These are phyloP conservation scores for Aegotheles bennettii DNA, from an alignment of 2,113 vertebrate species.

Conservation along the genomic window DNA sequence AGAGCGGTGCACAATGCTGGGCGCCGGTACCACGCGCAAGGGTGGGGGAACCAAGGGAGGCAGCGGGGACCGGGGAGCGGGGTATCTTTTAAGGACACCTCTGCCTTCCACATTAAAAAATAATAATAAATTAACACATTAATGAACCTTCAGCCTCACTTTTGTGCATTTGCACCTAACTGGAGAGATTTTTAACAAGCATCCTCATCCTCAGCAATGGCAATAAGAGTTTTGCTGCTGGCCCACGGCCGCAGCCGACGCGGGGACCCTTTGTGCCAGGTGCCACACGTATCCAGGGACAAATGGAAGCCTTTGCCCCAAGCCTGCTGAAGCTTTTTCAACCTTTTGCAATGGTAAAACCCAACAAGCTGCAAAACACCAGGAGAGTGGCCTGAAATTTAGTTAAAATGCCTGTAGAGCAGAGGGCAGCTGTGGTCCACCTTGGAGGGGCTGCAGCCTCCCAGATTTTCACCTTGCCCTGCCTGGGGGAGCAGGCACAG, in stretches of 20 bases:
- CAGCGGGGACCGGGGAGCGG: background rate
- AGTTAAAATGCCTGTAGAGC: background rate
- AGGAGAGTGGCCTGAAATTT: background rate
- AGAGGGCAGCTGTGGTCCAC: background rate
- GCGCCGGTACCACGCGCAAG: background rate
- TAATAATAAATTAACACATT: rapidly evolving
- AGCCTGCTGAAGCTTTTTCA: rapidly evolving
- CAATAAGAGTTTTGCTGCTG: rapidly evolving
- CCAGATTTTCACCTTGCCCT: background rate
- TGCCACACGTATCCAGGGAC: rapidly evolving
- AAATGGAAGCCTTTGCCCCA: background rate
- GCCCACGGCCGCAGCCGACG: rapidly evolving
- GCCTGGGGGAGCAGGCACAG: rapidly evolving
- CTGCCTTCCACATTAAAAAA: rapidly evolving
- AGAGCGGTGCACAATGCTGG: conserved; percentile 29
- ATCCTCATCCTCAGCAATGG: background rate
- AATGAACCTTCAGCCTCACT: rapidly evolving
- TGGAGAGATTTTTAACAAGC: background rate
- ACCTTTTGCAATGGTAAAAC: rapidly evolving
- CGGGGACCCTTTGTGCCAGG: background rate
- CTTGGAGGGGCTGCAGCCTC: background rate
- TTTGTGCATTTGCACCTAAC: background rate
- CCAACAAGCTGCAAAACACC: background rate
- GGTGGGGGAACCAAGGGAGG: background rate
- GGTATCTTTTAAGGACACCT: background rate